Conservation (phyloP, 2,113 vertebrate species). For the Sander lucioperca region DNA sequence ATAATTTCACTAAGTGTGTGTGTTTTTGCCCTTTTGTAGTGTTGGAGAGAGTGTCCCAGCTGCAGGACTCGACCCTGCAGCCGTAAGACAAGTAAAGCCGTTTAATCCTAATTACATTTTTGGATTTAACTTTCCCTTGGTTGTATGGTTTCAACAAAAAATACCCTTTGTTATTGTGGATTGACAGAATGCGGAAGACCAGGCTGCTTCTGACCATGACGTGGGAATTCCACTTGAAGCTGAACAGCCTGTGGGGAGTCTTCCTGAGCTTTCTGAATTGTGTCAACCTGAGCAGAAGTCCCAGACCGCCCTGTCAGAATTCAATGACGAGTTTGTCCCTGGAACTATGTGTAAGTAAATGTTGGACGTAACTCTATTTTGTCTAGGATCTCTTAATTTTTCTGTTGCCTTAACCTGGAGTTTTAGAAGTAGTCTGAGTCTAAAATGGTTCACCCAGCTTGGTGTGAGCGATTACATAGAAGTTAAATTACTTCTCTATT, state of each 20-base stretch:
- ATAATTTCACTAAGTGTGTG: background rate
- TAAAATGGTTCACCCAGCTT: background rate
- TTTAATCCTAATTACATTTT: background rate
- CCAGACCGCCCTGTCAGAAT: conserved; percentile 7
- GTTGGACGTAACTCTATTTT: background rate
- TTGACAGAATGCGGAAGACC: conserved; percentile 26
- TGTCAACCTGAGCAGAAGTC: conserved; percentile 45
- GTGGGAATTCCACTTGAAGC: background rate
- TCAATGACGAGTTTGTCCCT: conserved; percentile 80
- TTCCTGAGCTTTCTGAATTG: conserved; percentile 16
- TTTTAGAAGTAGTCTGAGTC: background rate
- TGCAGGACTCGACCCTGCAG: background rate
- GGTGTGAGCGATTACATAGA: background rate
- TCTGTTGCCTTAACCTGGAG: background rate
- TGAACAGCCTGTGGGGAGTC: background rate
- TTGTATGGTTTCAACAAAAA: background rate
- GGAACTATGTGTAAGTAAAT: conserved; percentile 79
- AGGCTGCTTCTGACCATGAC: background rate
- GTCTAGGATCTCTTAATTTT: background rate
- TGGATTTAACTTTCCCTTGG: background rate
- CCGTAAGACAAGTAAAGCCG: conserved; percentile 1
- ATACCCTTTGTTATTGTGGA: background rate
- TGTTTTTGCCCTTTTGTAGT: conserved; percentile 36
- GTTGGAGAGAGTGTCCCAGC: conserved; percentile 33
- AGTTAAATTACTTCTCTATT: background rate